Evolutionary conservation across 2,113 vertebrate species (phyloP).

Genomic region (Ariopsis seemanni): DNA sequence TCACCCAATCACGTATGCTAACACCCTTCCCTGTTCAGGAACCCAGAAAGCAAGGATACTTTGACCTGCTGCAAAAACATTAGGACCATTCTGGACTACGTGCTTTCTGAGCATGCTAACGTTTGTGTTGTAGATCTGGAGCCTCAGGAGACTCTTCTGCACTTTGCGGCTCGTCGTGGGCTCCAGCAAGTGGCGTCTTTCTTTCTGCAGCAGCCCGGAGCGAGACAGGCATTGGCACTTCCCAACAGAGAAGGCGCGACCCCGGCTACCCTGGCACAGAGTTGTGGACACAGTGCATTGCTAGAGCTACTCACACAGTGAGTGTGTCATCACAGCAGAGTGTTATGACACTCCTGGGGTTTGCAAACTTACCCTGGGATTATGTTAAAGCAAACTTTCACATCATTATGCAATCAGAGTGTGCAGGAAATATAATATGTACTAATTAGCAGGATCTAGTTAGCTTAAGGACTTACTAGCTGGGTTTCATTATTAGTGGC

Average conservation of each 20-base stretch:
- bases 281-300: conserved; percentile 78
- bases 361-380: background rate
- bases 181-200: conserved; percentile 81
- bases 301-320: conserved; percentile 81
- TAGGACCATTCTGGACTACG: background rate
- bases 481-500: background rate
- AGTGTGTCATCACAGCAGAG: conserved; percentile 51
- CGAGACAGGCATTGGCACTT: conserved; percentile 79
- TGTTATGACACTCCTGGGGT: background rate
- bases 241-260: conserved; percentile 87
- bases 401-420: background rate
- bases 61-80: background rate
- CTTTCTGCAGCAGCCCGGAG: conserved; percentile 85
- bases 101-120: background rate
- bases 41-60: background rate
- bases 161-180: conserved; percentile 88
- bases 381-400: conserved; percentile 3
- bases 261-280: conserved; percentile 78
- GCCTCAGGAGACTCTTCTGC: conserved; percentile 90
- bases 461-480: conserved; percentile 3
- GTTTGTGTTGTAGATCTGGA: conserved; percentile 70
- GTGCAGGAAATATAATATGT: background rate
- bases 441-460: background rate
- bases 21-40: background rate
- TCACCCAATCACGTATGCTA: background rate